Base-by-base conservation (phyloP, 2,113 vertebrate genomes). In the Phaetusa simplex region DNA sequence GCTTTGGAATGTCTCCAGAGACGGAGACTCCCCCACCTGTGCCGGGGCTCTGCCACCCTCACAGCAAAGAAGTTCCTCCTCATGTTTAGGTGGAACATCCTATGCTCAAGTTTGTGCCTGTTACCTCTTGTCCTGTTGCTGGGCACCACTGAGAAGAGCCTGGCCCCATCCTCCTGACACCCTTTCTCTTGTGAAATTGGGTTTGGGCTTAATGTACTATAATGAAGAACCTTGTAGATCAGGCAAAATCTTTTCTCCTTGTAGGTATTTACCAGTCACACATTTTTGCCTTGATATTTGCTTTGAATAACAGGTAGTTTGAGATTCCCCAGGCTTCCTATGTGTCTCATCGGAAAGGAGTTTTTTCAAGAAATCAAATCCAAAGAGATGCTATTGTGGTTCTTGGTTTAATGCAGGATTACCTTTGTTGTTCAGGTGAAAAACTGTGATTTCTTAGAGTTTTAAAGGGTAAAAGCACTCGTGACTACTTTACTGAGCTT, bases 281-380 rank as follows among this genome's bases (percentile, higher is more conserved):
- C 30, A 21, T 81, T 83, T 83, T 91, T 89, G 11, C 38, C 52
- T 71, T 82, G 45, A 8, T 82, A 45, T 14, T 79, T 92, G 52
- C 15, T 86, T 70, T 93, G 70, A 86, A 23, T 66, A 88, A n/a
- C 52, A 52, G 24, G 12, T 14, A 30, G 14, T 62, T 94, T 49
- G 42, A 90, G 55, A 23, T 53, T 78, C 24, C 45, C 8, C 23
- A 43, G 74, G 13, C 11, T 66, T 90, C 71, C 42, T 58, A 2
- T 0, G 0, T 71, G 27, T 64, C 61, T 86, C 80, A 45, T 53
- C 2, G 0, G 21, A 81, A 73, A 19, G 32, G 36, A 6, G 2
- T 47, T 69, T 62, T 86, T 77, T 61, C 36, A 59, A n/a, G 34
- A 91, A 22, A 32, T 80, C n/a, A n/a, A 18, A 56, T 55, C 50